Evolutionary conservation across 2,797 vertebrate genomes (phyloP).

Genomic region (Darevskia mixta): DNA sequence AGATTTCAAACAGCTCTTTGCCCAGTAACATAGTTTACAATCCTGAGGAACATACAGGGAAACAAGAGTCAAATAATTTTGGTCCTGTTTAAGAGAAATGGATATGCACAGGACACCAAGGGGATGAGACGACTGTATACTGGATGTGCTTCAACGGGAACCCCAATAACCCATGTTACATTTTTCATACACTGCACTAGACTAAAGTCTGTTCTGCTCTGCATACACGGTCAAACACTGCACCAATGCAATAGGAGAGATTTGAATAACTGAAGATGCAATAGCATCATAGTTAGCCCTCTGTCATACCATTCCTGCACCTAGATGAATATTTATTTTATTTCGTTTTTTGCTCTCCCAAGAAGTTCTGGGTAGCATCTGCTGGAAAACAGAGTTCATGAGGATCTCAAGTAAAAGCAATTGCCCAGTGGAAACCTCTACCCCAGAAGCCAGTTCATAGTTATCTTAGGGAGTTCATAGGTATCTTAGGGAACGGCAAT

Average conservation of each 20-base stretch:
- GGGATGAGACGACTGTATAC: not conserved
- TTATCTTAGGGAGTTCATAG: not conserved
- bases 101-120: not conserved
- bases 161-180: too few species aligned
- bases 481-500: not conserved
- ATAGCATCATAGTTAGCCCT: too few species aligned
- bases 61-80: not conserved
- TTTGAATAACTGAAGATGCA: not conserved
- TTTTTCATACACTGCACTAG: not conserved
- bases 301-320: not conserved
- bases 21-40: not conserved
- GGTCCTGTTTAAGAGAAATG: too few species aligned
- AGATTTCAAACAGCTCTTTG: not conserved
- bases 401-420: not conserved
- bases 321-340: not conserved
- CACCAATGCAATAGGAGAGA: not conserved
- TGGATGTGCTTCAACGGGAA: not conserved
- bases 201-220: not conserved
- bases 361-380: not conserved
- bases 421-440: not conserved
- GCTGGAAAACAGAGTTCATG: not conserved
- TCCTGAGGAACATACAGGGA: not conserved
- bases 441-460: not conserved
- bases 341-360: not conserved
- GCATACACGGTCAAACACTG: not conserved